Percentiles rank a stretch among this genome's conserved stretches.
Evolutionary conservation across 2,113 vertebrate genomes (phyloP).

Genomic region (Cariama cristata): DNA sequence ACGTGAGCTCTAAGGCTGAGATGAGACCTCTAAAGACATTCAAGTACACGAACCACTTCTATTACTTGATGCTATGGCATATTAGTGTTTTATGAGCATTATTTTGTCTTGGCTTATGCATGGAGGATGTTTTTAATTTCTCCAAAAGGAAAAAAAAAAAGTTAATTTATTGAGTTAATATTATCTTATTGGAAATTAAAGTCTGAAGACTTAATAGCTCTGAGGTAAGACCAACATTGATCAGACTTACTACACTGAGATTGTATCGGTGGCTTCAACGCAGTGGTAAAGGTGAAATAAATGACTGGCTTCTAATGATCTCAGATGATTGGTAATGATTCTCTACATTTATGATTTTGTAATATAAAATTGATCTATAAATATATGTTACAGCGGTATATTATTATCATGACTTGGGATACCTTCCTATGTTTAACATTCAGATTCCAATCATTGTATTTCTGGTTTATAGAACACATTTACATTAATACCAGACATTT

Average conservation of each 20-base stretch:
- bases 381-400: not conserved
- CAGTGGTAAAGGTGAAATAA: not conserved
- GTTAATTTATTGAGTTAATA: not conserved
- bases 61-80: accelerated
- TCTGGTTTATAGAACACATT: not conserved
- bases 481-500: not conserved
- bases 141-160: not conserved
- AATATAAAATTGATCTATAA: not conserved
- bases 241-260: not conserved
- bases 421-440: not conserved
- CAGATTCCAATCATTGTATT: not conserved
- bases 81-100: not conserved
- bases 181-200: not conserved
- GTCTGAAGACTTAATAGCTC: not conserved
- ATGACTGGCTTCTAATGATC: not conserved
- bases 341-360: not conserved
- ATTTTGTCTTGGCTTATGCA: not conserved
- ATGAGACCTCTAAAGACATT: not conserved
- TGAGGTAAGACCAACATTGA: not conserved
- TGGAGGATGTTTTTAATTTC: not conserved
- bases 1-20: accelerated
- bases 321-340: not conserved
- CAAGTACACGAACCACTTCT: not conserved
- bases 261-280: not conserved
- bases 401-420: not conserved